These are phyloP conservation scores for Myiozetetes cayanensis DNA, from an alignment of 2,113 vertebrate species.

Conservation along the genomic window DNA sequence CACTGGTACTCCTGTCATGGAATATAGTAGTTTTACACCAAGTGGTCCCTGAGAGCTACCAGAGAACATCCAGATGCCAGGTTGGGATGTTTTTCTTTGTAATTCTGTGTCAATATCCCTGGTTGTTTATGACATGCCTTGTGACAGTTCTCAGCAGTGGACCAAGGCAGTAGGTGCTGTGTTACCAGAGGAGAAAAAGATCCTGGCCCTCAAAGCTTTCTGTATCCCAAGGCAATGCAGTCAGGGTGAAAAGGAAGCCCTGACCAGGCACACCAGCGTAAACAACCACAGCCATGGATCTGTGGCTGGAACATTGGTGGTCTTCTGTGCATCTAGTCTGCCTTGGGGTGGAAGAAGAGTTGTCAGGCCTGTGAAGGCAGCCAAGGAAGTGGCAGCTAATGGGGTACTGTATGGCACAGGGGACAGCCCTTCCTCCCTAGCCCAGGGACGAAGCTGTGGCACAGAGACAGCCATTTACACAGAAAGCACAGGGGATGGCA, in stretches of 20 bases:
- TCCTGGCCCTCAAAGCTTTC: not conserved
- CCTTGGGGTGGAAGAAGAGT: not conserved
- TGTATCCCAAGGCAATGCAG: not conserved
- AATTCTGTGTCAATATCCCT: not conserved
- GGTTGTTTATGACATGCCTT: not conserved
- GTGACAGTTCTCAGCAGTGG: not conserved
- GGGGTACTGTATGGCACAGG: not conserved
- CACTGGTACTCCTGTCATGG: not conserved
- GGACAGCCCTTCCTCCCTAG: not conserved
- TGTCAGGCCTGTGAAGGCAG: not conserved
- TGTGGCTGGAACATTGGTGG: rapidly evolving
- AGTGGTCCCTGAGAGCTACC: not conserved
- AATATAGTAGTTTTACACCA: not conserved
- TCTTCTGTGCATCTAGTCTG: not conserved
- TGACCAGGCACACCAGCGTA: not conserved
- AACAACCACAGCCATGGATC: not conserved
- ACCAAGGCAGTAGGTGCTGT: not conserved
- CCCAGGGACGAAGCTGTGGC: not conserved
- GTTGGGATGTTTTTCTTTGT: not conserved
- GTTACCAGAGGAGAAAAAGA: not conserved
- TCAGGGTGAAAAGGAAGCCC: not conserved
- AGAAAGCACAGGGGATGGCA: not conserved
- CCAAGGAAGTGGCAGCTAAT: not conserved
- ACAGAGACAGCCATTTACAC: not conserved
- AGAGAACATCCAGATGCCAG: not conserved